A percentile compares a stretch with the other conserved stretches of the same genome.
Evolutionary conservation across 2,888 invertebrate genomes (phyloP).

Genomic region (Dermolepida albohirtum): DNA sequence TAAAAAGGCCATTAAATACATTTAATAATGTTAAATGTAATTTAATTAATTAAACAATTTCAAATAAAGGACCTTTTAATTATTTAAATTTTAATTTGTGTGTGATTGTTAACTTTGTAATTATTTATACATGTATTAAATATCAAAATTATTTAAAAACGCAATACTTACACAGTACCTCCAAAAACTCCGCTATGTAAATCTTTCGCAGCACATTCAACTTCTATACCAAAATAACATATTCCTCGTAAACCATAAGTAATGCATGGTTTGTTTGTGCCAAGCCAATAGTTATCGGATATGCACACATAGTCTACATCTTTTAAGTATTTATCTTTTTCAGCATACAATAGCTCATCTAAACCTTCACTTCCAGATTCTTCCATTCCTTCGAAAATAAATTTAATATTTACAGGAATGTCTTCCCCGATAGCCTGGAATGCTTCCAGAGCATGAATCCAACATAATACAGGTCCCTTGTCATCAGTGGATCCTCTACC

Average conservation of each 20-base stretch:
- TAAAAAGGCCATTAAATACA: too few species aligned
- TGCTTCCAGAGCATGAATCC: constrained; percentile 94
- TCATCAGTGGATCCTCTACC: constrained; percentile 93
- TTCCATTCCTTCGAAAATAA: constrained; percentile 98
- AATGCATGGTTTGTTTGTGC: constrained; percentile 95
- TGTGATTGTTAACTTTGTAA: too few species aligned
- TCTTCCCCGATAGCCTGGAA: constrained; percentile 74
- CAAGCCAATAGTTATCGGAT: constrained; percentile 99
- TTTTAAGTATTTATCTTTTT: constrained; percentile 82
- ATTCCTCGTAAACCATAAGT: constrained; percentile 96
- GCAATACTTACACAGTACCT: constrained; percentile 83
- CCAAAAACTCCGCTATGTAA: constrained; percentile 97
- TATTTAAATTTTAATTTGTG: too few species aligned
- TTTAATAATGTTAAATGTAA: too few species aligned
- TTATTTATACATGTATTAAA: too few species aligned
- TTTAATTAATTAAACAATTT: too few species aligned
- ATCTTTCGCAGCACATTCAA: constrained; percentile 91
- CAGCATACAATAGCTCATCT: constrained; percentile 80
- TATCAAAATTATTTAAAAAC: constrained; percentile 7
- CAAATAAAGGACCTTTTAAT: too few species aligned
- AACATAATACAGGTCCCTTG: constrained; percentile 94
- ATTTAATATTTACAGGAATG: constrained; percentile 83
- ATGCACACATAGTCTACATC: constrained; percentile 95
- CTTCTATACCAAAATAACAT: constrained; percentile 89
- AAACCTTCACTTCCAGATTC: constrained; percentile 97